phyloP scores from a whole-genome alignment of 2,113 vertebrate genomes.

The Kryptolebias marmoratus region DNA sequence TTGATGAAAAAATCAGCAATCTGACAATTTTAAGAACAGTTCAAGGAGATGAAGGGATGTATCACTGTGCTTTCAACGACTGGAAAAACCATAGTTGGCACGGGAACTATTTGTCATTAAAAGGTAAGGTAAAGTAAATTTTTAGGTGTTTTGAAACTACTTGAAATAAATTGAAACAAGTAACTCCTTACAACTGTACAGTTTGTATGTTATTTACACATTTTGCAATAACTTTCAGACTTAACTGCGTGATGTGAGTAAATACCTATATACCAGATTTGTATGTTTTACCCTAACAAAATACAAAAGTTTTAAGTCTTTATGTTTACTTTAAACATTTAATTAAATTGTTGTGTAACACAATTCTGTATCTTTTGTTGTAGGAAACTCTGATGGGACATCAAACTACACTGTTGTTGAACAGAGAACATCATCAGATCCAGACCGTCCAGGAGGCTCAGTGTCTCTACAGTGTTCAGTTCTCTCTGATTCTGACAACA shows the following conservation, averaged over 20 bases:
- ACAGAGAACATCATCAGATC: rapidly evolving
- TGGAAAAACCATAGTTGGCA: slow-evolving; percentile 15
- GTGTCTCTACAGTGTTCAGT: not conserved
- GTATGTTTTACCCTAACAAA: too few relatives aligned
- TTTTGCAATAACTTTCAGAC: too few relatives aligned
- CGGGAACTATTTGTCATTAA: slow-evolving; percentile 23
- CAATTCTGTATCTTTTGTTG: not conserved
- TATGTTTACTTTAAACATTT: too few relatives aligned
- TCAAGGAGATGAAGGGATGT: slow-evolving; percentile 41
- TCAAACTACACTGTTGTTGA: not conserved
- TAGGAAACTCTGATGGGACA: not conserved
- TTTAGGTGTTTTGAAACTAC: not conserved
- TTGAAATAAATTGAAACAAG: not conserved
- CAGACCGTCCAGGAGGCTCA: too few relatives aligned
- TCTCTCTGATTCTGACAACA: not conserved
- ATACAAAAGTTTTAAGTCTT: too few relatives aligned
- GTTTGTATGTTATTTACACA: too few relatives aligned
- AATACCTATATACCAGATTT: too few relatives aligned
- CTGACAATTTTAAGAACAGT: slow-evolving; percentile 17
- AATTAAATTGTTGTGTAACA: not conserved
- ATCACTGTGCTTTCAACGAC: slow-evolving; percentile 22
- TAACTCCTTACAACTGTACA: too few relatives aligned
- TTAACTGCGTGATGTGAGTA: too few relatives aligned
- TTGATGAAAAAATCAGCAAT: rapidly evolving
- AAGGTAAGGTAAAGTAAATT: slow-evolving; percentile 12